Conservation (phyloP, 1,140 invertebrate species). For the fruit fly (Drosophila melanogaster) region DNA sequence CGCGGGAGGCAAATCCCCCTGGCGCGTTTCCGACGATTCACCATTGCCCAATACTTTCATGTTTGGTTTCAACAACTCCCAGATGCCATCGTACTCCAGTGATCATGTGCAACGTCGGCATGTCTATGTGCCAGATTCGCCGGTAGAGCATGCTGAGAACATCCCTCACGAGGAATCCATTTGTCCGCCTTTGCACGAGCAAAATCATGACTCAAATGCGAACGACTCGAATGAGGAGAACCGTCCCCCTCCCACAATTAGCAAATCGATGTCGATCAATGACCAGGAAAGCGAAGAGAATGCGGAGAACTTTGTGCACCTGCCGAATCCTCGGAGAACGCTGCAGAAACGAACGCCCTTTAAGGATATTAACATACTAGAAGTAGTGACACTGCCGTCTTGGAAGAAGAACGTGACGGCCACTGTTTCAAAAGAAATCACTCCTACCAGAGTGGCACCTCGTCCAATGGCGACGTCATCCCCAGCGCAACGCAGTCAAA, state of each 20-base stretch:
- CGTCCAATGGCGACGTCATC: background rate
- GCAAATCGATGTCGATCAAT: background rate
- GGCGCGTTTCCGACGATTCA: slow-evolving; percentile 65
- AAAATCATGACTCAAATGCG: background rate
- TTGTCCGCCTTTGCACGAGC: slow-evolving; percentile 2
- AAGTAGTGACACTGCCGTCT: slow-evolving; percentile 64
- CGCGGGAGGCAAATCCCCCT: slow-evolving; percentile 51
- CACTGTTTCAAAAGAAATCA: slow-evolving; percentile 30
- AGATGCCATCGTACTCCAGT: slow-evolving; percentile 78
- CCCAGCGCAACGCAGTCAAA: slow-evolving; percentile 23
- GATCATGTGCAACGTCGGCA: slow-evolving; percentile 52
- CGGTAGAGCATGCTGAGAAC: background rate
- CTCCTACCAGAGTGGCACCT: background rate
- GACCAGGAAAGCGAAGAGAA: slow-evolving; percentile 46
- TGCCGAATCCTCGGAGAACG: slow-evolving; percentile 64
- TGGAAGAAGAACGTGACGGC: slow-evolving; percentile 60
- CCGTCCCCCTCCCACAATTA: slow-evolving; percentile 33
- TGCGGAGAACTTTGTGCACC: slow-evolving; percentile 60
- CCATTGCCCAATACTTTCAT: slow-evolving; percentile 64
- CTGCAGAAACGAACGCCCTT: slow-evolving; percentile 62
- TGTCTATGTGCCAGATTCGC: slow-evolving; percentile 58
- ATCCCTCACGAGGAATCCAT: background rate
- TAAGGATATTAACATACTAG: slow-evolving; percentile 74
- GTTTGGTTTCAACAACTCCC: slow-evolving; percentile 65
- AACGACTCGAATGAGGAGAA: slow-evolving; percentile 79